Evolutionary conservation across 2,888 invertebrate genomes (phyloP).

Genomic region (Orthosia cruda): DNA sequence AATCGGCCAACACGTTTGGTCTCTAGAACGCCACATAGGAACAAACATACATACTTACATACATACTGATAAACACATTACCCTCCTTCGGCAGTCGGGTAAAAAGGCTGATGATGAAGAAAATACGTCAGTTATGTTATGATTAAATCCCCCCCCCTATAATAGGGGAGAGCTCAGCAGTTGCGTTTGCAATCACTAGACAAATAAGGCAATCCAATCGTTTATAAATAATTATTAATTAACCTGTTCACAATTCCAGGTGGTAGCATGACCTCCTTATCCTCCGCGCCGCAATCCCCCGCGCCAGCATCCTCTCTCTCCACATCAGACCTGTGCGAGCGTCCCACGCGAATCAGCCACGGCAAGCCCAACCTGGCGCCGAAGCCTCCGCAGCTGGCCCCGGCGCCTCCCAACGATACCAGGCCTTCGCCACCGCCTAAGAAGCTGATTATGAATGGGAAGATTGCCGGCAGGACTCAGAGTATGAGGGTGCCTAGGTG

Average conservation of each 20-base stretch:
- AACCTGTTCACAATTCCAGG: slow-evolving; percentile 72
- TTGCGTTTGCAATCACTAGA: no score
- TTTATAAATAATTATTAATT: no score
- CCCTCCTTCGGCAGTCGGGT: no score
- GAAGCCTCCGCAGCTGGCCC: slow-evolving; percentile 93
- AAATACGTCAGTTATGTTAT: no score
- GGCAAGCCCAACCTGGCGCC: slow-evolving; percentile 97
- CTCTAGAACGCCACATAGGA: no score
- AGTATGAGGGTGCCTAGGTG: slow-evolving; percentile 96
- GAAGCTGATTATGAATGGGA: slow-evolving; percentile 92
- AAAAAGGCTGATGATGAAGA: no score
- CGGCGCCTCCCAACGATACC: slow-evolving; percentile 89
- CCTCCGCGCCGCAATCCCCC: slow-evolving; percentile 81
- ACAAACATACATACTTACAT: no score
- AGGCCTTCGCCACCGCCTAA: slow-evolving; percentile 94
- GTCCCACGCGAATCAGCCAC: slow-evolving; percentile 91
- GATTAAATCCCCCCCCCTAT: no score
- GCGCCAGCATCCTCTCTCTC: slow-evolving; percentile 84
- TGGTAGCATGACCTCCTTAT: slow-evolving; percentile 88
- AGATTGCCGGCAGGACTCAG: slow-evolving; percentile 94
- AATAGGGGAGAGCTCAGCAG: no score
- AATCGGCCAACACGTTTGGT: no score
- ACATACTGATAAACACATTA: no score
- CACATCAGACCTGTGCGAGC: slow-evolving; percentile 87
- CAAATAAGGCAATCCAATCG: no score